Evolutionary conservation across 2,888 invertebrate genomes (phyloP), one percentile per base, ranked within the genome.

Genomic region (Platycheirus rosarum): DNA sequence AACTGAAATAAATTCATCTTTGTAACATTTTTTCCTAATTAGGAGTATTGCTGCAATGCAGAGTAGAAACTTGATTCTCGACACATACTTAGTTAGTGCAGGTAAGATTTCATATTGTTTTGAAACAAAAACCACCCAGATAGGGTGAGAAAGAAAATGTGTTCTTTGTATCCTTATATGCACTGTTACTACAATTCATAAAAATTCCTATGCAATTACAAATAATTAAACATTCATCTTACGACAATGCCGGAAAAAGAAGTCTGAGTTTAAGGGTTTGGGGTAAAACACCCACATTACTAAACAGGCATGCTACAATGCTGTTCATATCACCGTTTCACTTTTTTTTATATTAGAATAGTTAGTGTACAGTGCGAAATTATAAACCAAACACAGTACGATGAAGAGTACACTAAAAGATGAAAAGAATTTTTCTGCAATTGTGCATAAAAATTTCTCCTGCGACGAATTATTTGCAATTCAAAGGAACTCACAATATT

Each of bases 141-240:
- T 29, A n/a, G n/a, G 23, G 32, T 8, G 42, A 55, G 37, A 53
- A 42, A 57, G 69, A 70, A 66, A 75, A 65, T 75, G 60, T 80
- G 76, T 70, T 80, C 76, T 76, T 60, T 70, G 69, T 76, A 80
- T 80, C 66, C 80, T 71, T n/a, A n/a, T n/a, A n/a, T 82, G 77
- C 63, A 77, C 77, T 82, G 82, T 76, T 77, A 73, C 71, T 77
- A 82, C 77, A 77, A 82, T 82, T 82, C 82, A 77, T 77, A 71
- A 77, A 77, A 82, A 82, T 82, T 82, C 77, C 82, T 77, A 82
- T 82, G 82, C 82, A 82, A 82, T 82, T 82, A 77, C 82, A 82
- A 82, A 82, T 82, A 82, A 82, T 82, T 82, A 82, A 82, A 82
- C 82, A 68, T 82, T 82, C 82, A 82, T 82, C 77, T 82, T 29